Evolutionary conservation across 1,140 invertebrate species (phyloP), one percentile per base, ranked within the genome.

Genomic region (Papilio aristodemus): DNA sequence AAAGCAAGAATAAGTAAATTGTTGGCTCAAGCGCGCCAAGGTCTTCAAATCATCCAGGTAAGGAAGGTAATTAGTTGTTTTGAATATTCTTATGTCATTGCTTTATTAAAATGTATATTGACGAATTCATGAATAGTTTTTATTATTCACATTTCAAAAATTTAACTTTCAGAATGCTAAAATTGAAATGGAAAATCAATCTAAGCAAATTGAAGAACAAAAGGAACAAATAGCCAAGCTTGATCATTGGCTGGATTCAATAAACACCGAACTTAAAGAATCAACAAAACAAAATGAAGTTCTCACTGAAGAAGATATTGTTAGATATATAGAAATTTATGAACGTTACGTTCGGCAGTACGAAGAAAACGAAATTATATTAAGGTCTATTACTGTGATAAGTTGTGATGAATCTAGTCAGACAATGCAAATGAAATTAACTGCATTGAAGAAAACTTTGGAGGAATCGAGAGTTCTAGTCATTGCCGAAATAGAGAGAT

Each of bases 11-110:
- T 95, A 37, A 81, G 87, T 11, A 93, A 91, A 27, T 86, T 96
- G 22, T 79, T 94, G 54, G 88, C 89, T 0, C 93, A 95, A 80
- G 94, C 94, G 0, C 92, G 94, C 70, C 92, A 94, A 72, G 94
- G 94, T 32, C 88, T 93, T 13, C 79, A 84, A 63, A 89, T 92
- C 64, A 89, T 95, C 64, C 91, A 94, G 91, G 94, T 94, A 92
- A 89, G 83, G 72, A 85, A 88, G 87, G 86, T 88, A 82, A 80
- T 46, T n/a, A n/a, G n/a, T n/a, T 70, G 41, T 68, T 50, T 72
- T 13, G 37, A 58, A 25, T 39, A 71, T 27, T 54, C n/a, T 64
- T 67, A 38, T 11, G 63, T n/a, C n/a, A n/a, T 54, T 66, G 41
- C 46, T 17, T 14, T 27, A 50, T 3, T 27, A 13, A 27, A 43